phyloP scores from a whole-genome alignment of 2,113 vertebrate genomes.

The Anguilla japonica region DNA sequence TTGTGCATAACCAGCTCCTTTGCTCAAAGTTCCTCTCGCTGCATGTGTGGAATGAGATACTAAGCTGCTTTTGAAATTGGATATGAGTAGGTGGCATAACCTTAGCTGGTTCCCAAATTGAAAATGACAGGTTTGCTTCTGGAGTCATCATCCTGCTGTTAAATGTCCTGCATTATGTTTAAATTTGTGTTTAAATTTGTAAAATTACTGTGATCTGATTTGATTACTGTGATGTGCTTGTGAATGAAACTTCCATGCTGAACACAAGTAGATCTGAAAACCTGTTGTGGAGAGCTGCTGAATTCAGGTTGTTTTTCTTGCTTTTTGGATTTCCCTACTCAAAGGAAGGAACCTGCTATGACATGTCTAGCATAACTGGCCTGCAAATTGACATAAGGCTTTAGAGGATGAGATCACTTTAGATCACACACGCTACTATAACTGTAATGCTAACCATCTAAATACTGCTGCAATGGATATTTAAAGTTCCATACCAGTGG shows the following conservation, averaged over 20 bases:
- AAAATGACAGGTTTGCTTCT: slow-evolving; percentile 69
- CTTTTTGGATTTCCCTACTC: not conserved
- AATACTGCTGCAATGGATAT: not conserved
- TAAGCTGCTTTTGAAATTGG: slow-evolving; percentile 57
- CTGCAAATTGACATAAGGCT: not conserved
- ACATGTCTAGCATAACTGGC: not conserved
- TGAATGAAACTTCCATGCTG: slow-evolving; percentile 57
- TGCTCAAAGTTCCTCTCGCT: slow-evolving; percentile 37
- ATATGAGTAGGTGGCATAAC: slow-evolving; percentile 56
- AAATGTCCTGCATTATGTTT: slow-evolving; percentile 52
- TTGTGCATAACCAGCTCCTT: slow-evolving; percentile 31
- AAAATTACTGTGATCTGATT: slow-evolving; percentile 51
- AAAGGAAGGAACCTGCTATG: not conserved
- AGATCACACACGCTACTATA: not conserved
- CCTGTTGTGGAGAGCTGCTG: slow-evolving; percentile 33
- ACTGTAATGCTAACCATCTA: too few species aligned
- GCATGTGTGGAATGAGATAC: slow-evolving; percentile 50
- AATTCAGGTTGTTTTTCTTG: not conserved
- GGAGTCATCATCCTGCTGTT: slow-evolving; percentile 67
- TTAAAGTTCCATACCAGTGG: not conserved
- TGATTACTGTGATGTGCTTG: slow-evolving; percentile 61
- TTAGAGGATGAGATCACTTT: not conserved
- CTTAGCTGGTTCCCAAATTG: slow-evolving; percentile 60
- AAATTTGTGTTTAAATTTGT: slow-evolving; percentile 58
- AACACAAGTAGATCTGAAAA: slow-evolving; percentile 52